Evolutionary conservation across 2,113 vertebrate genomes (phyloP), one percentile per base, ranked within the genome.

Genomic region (Corvus moneduloides): DNA sequence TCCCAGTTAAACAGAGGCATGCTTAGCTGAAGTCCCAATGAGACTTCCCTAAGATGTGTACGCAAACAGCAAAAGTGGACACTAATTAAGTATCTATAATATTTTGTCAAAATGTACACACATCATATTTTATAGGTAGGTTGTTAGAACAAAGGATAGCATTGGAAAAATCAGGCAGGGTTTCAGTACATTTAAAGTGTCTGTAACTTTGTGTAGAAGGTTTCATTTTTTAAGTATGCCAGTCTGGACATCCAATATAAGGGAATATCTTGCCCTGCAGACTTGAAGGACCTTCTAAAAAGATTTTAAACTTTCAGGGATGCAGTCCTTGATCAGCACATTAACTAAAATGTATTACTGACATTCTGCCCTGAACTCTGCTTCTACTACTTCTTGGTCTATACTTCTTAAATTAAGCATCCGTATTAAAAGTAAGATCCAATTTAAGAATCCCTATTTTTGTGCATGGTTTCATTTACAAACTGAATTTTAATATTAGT

Each of bases 11-110:
- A 48, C 1, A 7, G 32, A 69, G 20, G 8, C 24, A 28, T 26
- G 32, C 23, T 87, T 72, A 64, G 15, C n/a, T 77, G 7, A 74
- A 66, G 20, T 71, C 18, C 6, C 26, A 63, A 8, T 13, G 56
- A 68, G 27, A 76, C 22, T 72, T 78, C 12, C 2, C 0, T 16
- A 61, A 33, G 9, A 49, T 0, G 0, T 20, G 9, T 28, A 48
- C 1, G 1, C 52, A 62, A 85, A 71, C 27, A 82, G 20, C 10
- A 71, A 30, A 72, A 52, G 6, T 58, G 23, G 68, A 10, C 9
- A 35, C 4, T 71, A 54, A 66, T 16, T 26, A 12, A 61, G 5
- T 44, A 21, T 10, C 4, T 13, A 19, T 9, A 28, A 22, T 22
- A 19, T 49, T 71, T 71, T 64, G 5, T 41, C n/a, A 6, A 79